Percentiles rank a stretch among this genome's conserved stretches.
Conservation (phyloP, 2,797 vertebrate genomes). For the Spinibarbus caldwelli region DNA sequence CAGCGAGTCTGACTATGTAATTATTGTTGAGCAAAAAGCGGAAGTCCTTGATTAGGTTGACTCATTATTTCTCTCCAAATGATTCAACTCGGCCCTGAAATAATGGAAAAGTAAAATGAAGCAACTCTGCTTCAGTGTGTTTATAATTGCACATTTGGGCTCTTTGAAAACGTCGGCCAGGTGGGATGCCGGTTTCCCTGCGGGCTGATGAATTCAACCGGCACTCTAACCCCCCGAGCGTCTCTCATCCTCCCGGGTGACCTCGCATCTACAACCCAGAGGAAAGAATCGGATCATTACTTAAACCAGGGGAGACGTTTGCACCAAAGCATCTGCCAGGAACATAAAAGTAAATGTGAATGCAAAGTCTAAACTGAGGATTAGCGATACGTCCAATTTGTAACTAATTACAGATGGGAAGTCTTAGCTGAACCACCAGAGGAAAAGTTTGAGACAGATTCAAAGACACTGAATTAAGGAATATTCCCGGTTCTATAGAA, state of each 20-base stretch:
- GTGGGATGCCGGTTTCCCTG: conserved; percentile 47
- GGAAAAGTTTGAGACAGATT: conserved; percentile 67
- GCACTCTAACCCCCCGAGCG: conserved; percentile 44
- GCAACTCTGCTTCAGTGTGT: conserved; percentile 68
- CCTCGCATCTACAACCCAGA: conserved; percentile 8
- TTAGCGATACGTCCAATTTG: conserved; percentile 48
- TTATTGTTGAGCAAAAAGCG: conserved; percentile 78
- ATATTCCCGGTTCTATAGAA: neutral
- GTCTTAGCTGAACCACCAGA: conserved; percentile 28
- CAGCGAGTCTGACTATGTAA: conserved; percentile 75
- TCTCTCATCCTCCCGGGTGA: conserved; percentile 32
- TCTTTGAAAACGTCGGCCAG: conserved; percentile 69
- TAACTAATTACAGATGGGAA: conserved; percentile 30
- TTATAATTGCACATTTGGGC: conserved; percentile 76
- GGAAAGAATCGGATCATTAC: conserved; percentile 51
- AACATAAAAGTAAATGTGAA: conserved; percentile 32
- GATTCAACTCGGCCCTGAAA: conserved; percentile 77
- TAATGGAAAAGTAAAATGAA: conserved; percentile 77
- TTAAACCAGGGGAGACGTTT: conserved; percentile 54
- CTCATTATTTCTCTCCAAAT: conserved; percentile 76
- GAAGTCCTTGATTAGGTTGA: conserved; percentile 79
- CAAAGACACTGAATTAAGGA: conserved; percentile 55
- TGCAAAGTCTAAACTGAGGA: conserved; percentile 46
- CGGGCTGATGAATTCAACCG: conserved; percentile 51
- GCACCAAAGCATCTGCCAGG: conserved; percentile 24